Conservation (phyloP, 1,140 invertebrate genomes). For the Zaprionus camerounensis region DNA sequence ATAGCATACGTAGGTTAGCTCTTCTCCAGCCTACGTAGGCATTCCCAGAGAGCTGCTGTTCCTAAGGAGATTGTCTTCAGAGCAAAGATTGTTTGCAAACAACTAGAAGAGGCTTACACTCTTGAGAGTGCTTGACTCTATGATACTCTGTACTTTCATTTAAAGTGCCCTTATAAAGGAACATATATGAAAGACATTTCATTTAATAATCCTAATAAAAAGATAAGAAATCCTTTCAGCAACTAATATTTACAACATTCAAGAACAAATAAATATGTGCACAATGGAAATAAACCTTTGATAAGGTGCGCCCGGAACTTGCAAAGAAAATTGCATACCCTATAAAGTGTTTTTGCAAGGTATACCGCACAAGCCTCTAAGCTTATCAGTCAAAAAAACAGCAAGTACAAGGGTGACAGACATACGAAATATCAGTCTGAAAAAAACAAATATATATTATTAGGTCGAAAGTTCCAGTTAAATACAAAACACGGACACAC, state of each 20-base stretch:
- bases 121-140: not conserved
- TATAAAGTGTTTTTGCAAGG: not conserved
- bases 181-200: not conserved
- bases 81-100: not conserved
- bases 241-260: not conserved
- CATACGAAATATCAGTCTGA: constrained; percentile 11
- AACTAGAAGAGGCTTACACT: not conserved
- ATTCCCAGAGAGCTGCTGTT: not conserved
- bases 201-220: not conserved
- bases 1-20: not conserved
- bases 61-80: not conserved
- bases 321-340: not conserved
- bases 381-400: not conserved
- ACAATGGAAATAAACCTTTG: not conserved
- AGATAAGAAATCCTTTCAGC: not conserved
- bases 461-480: constrained; percentile 24
- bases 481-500: constrained; percentile 29
- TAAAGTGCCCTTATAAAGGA: not conserved
- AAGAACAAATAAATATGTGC: not conserved
- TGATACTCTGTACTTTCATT: not conserved
- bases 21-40: not conserved
- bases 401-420: not conserved
- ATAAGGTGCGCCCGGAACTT: not conserved
- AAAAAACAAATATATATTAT: constrained; percentile 3
- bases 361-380: not conserved